Evolutionary conservation across 2,888 invertebrate genomes (phyloP).

Genomic region (Allolobophora icterica): DNA sequence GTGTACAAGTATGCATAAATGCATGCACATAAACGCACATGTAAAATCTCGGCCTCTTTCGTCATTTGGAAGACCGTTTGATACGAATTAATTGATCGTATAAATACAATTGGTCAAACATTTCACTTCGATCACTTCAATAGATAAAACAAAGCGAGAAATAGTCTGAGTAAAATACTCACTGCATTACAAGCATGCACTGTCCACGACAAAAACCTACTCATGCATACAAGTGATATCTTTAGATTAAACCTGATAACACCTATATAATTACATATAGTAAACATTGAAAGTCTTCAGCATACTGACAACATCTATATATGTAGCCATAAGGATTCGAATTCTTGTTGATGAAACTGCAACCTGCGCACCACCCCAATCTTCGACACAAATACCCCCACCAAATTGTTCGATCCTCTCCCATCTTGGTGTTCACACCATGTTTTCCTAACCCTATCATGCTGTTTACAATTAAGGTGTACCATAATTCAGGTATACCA

Average conservation of each 20-base stretch:
- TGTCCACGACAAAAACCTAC: too few species aligned
- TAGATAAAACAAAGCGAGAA: neutral
- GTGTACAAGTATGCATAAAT: too few species aligned
- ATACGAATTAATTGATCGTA: neutral
- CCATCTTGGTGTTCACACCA: too few species aligned
- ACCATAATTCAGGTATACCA: too few species aligned
- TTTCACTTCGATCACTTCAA: neutral
- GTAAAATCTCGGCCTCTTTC: too few species aligned
- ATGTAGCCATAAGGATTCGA: neutral
- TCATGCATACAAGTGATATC: too few species aligned
- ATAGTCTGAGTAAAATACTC: constrained; percentile 3
- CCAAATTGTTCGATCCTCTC: neutral
- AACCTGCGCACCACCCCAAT: neutral
- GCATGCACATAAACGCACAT: too few species aligned
- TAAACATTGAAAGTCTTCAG: constrained; percentile 8
- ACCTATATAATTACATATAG: too few species aligned
- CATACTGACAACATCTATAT: neutral
- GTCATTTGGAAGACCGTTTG: neutral
- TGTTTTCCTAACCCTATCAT: too few species aligned
- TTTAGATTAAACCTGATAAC: neutral
- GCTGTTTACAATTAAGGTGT: too few species aligned
- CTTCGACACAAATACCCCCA: neutral
- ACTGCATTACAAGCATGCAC: neutral
- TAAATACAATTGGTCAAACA: too few species aligned
- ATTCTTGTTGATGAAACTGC: too few species aligned